Base-by-base conservation (phyloP, 2,888 invertebrate species). In the Ptilodon capucinus region DNA sequence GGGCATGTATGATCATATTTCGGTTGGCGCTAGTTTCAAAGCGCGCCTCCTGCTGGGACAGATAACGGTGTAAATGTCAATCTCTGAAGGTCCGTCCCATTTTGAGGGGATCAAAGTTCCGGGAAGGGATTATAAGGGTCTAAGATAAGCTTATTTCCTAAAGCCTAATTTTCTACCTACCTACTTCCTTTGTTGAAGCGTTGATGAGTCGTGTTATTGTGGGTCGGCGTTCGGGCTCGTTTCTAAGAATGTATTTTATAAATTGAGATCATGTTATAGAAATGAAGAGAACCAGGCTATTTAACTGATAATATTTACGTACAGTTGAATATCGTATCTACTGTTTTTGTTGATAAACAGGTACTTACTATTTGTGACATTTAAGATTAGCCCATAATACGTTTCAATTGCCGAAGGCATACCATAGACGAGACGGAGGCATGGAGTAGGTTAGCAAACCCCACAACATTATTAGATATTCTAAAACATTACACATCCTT, bases 91-190 rank as follows among this genome's bases (percentile, higher is more conserved):
- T 78, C 76, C 79, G 71, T 76, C 79, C 81, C 82, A 85, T 86
- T 86, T 81, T 79, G 79, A 78, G 76, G 72, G 85, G 88, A 86
- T 86, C 86, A 87, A 87, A 87, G 85, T 89, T 84, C 84, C 78
- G 85, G 82, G 74, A 74, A 74, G 73, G 86, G 89, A 89, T 89
- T 89, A 89, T 89, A 86, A 88, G 88, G 89, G 89, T 87, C 83
- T 78, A 81, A 84, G 88, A 88, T 86, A 86, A 88, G 83, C 82
- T 83, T 81, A 84, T 86, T 86, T 86, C 83, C 77, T 76, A 80
- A 81, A 83, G 74, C 79, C 80, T 82, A 83, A 86, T 86, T 86
- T 86, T 81, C 80, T 86, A 79, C 75, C 79, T 72, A 76, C 76
- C 74, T 78, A 74, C 65, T 74, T 76, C 75, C 75, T 75, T 78